Evolutionary conservation across 2,113 vertebrate species (phyloP), one percentile per base, ranked within the genome.

Genomic region (Trochalopteron elliotii): DNA sequence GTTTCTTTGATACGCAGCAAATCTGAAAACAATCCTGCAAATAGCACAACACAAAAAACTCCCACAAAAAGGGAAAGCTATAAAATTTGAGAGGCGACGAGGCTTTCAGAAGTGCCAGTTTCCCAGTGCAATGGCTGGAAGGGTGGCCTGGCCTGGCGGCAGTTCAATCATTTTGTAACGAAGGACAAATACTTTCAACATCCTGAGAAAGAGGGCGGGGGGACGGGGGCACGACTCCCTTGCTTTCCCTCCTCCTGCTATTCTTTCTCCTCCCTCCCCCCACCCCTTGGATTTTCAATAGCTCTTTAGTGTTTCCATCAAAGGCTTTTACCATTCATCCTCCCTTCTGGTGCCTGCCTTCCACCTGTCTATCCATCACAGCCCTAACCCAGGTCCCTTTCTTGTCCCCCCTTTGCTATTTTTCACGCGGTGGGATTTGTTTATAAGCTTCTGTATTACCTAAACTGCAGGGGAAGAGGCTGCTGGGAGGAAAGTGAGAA

Each of bases 171-270:
- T 95, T 96, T 92, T 95, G 89, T 93, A 95, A 96, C n/a, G 88
- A 94, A 95, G 92, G 89, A 96, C 92, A 97, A 97, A 95, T 95
- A 95, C 94, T 97, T 95, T 97, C 95, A 95, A 95, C 95, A 97
- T 96, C 94, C 94, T 90, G 90, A 96, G 89, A 93, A 94, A 92
- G 71, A 87, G 84, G 76, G 86, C 12, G 78, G 77, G 83, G 71
- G 70, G 77, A 50, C n/a, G 77, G 79, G 87, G 72, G 77, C 76
- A 87, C 18, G 18, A 87, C 94, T 95, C 70, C 82, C 93, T 90
- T 77, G 87, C 94, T 80, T 95, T 90, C 94, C 91, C 93, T 84
- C 95, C 95, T 92, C 92, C 83, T 93, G 95, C 95, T 95, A 95
- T 97, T 97, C 94, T 96, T 89, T 69, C 95, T 81, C 86, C 94